Base-by-base conservation (phyloP, 2,797 vertebrate genomes). In the Avahi laniger region DNA sequence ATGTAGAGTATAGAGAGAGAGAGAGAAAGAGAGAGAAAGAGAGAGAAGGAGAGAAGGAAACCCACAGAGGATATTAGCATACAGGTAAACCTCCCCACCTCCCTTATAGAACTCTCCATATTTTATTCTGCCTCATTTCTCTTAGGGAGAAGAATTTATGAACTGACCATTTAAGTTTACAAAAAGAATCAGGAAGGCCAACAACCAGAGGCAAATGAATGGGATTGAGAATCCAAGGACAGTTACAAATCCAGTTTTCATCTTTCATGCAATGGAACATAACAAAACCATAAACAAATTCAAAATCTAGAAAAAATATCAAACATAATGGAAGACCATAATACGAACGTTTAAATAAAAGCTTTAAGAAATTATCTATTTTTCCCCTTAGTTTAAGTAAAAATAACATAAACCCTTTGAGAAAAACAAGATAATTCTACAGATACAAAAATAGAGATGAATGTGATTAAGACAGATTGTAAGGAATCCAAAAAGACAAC, bases 361-460 rank as follows among this genome's bases (percentile, higher is more conserved):
- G 11, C 28, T 50, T 90, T 92, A 46, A 90, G 7, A 54, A 82
- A 22, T 52, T 67, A 61, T 20, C 7, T 11, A 28, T 35, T 82
- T 83, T 81, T 38, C 2, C 30, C 78, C n/a, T 59, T 73, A 67
- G 43, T 59, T 79, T 95, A 86, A 92, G 10, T 88, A 65, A 43
- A 80, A 4, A 70, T 67, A 67, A 76, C 26, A 78, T 50, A 54
- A 28, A 3, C 26, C 17, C 4, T n/a, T 7, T 30, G n/a, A 83
- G 38, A 73, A 69, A 89, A 95, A 95, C 7, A 91, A 85, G 33
- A 69, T 79, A 73, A 87, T 75, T 73, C 65, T 83, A 63, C 17
- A 85, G 57, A 73, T 93, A 61, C 24, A 96, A 80, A 95, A 92
- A 59, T 46, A 91, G n/a, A 95, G 35, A 15, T 94, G 10, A 28